Conservation (phyloP, 1,140 invertebrate genomes). For the Fragariocoptes setiger region DNA sequence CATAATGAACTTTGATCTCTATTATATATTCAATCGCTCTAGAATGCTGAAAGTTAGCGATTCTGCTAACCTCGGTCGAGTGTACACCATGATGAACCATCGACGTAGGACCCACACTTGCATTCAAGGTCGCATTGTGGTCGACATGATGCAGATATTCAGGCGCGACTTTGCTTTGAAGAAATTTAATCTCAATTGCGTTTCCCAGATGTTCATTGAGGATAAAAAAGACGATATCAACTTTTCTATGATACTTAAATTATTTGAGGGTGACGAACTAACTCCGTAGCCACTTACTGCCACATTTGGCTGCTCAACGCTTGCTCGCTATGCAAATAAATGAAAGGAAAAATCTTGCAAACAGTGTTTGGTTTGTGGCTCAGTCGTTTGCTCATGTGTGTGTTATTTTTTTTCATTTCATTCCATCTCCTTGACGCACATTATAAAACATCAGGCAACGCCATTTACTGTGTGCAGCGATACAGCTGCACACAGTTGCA, state of each 20-base stretch:
- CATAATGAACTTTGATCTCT: constrained; percentile 96
- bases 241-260: constrained; percentile 86
- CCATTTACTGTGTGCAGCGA: no score
- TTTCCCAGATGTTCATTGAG: constrained; percentile 87
- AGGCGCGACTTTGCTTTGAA: constrained; percentile 85
- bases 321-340: no score
- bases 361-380: no score
- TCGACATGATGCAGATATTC: constrained; percentile 67
- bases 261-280: constrained; percentile 26
- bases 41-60: constrained; percentile 18
- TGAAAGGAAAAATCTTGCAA: no score
- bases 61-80: constrained; percentile 29
- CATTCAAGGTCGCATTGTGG: constrained; percentile 76
- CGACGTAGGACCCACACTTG: constrained; percentile 83
- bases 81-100: constrained; percentile 59
- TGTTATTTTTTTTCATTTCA: no score
- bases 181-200: constrained; percentile 93
- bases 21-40: constrained; percentile 63
- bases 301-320: no score
- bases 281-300: no score
- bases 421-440: no score
- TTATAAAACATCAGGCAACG: no score
- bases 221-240: constrained; percentile 99
- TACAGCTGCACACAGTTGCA: no score
- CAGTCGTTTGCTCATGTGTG: no score